Evolutionary conservation across 2,113 vertebrate genomes (phyloP).

Genomic region (Marcusenius ussheri): DNA sequence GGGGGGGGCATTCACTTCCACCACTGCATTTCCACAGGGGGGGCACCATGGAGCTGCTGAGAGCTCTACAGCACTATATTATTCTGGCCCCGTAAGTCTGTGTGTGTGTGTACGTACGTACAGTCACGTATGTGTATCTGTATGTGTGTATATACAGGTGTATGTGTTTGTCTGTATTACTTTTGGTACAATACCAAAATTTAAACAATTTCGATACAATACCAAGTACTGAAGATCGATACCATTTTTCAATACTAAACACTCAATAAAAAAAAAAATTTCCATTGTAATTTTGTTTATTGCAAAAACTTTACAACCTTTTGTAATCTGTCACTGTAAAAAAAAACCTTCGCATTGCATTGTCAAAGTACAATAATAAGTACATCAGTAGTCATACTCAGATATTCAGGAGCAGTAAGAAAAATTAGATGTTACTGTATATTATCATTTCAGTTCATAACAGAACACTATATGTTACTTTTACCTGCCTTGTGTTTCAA

Average conservation of each 20-base stretch:
- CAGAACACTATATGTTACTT: not conserved
- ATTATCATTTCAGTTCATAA: not conserved
- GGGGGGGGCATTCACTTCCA: conserved; percentile 74
- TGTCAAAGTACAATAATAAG: not conserved
- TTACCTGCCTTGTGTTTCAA: not conserved
- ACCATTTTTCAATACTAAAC: not conserved
- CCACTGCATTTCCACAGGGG: conserved; percentile 83
- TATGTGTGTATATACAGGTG: not conserved
- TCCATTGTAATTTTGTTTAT: not conserved
- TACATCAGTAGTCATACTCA: not conserved
- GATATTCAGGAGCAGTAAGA: not conserved
- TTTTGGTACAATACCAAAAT: not conserved
- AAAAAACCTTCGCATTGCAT: not conserved
- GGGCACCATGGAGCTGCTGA: conserved; percentile 74
- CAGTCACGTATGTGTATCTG: not conserved
- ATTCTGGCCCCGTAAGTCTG: conserved; percentile 60
- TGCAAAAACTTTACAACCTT: not conserved
- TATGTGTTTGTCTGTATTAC: not conserved
- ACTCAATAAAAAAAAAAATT: not conserved
- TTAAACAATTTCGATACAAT: not conserved
- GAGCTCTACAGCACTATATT: conserved; percentile 72
- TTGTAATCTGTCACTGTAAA: not conserved
- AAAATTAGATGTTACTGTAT: not conserved
- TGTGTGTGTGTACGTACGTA: no score
- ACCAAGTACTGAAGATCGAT: not conserved